Conservation (phyloP, 2,797 vertebrate species). For the Paguma larvata region DNA sequence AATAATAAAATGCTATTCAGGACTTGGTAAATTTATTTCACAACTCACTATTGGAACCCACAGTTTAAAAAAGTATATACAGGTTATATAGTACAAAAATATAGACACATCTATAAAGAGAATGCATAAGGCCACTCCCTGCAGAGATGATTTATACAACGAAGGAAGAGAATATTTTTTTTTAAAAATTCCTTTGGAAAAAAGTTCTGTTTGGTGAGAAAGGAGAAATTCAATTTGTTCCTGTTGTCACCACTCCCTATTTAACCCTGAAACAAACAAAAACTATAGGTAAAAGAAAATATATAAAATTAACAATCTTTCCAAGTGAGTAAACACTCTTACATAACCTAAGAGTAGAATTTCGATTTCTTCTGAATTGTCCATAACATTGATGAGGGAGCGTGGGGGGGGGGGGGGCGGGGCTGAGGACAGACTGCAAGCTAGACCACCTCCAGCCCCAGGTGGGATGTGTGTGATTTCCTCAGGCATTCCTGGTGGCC, state of each 20-base stretch:
- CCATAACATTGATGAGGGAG: not conserved
- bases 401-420: too few species aligned
- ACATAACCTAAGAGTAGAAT: not conserved
- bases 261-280: not conserved
- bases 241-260: not conserved
- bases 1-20: too few species aligned
- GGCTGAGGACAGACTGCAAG: too few species aligned
- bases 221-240: not conserved
- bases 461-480: too few species aligned
- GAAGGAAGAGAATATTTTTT: too few species aligned
- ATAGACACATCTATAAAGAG: not conserved
- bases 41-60: not conserved
- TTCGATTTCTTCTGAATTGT: not conserved
- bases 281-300: not conserved
- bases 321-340: not conserved
- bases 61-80: not conserved
- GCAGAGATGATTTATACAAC: not conserved
- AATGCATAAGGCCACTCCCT: not conserved
- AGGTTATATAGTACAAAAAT: not conserved
- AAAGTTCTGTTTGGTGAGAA: not conserved
- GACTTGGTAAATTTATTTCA: not conserved
- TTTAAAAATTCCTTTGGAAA: too few species aligned
- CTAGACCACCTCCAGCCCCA: too few species aligned
- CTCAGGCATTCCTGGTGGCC: too few species aligned
- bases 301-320: not conserved